Conservation (phyloP, 2,888 invertebrate genomes). For the Drosophila crucigera region DNA sequence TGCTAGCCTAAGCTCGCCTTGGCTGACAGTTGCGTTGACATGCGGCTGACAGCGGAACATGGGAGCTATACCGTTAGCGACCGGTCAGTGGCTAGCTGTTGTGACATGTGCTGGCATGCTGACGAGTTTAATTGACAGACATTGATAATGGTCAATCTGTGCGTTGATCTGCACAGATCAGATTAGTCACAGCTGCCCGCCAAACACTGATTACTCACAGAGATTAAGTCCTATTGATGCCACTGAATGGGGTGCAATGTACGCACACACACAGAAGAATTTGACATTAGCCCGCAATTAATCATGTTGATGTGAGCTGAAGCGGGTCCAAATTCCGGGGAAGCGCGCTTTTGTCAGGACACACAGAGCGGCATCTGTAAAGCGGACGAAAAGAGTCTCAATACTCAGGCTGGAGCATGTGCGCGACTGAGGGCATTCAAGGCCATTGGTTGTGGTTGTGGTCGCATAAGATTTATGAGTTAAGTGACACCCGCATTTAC, state of each 20-base stretch:
- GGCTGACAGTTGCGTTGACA: conserved; percentile 67
- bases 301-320: conserved; percentile 59
- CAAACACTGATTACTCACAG: conserved; percentile 12
- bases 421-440: conserved; percentile 37
- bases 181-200: conserved; percentile 40
- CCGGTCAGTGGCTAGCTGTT: conserved; percentile 35
- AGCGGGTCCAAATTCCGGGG: conserved; percentile 48
- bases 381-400: conserved; percentile 9
- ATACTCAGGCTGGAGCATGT: conserved; percentile 24
- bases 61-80: conserved; percentile 49
- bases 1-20: conserved; percentile 30
- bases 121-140: conserved; percentile 68
- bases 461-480: conserved; percentile 71
- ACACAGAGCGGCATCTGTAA: conserved; percentile 40
- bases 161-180: conserved; percentile 8
- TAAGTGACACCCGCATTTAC: conserved; percentile 75
- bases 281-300: conserved; percentile 68
- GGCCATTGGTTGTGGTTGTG: conserved; percentile 47
- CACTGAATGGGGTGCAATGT: conserved; percentile 18
- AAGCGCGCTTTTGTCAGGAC: conserved; percentile 64
- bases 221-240: conserved; percentile 24
- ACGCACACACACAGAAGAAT: conserved; percentile 15
- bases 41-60: conserved; percentile 55
- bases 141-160: conserved; percentile 56
- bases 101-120: conserved; percentile 62